phyloP scores from a whole-genome alignment of 2,888 invertebrate species.

The Thera obeliscata region DNA sequence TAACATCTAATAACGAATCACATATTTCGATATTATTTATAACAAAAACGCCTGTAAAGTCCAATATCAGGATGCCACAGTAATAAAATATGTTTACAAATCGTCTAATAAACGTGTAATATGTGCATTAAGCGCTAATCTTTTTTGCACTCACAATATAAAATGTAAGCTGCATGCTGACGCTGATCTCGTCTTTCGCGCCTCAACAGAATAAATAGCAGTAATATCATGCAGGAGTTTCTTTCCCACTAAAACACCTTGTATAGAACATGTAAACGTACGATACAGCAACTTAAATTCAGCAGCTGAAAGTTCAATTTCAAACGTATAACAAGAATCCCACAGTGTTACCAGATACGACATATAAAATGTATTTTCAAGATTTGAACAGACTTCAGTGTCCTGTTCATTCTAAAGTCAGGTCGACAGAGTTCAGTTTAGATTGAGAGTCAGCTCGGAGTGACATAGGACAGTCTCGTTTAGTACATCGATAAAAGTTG shows the following conservation, averaged over 20 bases:
- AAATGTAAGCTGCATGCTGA: constrained; percentile 65
- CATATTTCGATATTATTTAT: not conserved
- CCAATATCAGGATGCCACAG: constrained; percentile 20
- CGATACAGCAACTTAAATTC: constrained; percentile 9
- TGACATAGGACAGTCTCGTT: constrained; percentile 55
- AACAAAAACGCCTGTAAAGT: constrained; percentile 8
- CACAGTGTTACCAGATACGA: not conserved
- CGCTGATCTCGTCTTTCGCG: constrained; percentile 65
- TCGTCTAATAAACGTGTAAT: constrained; percentile 44
- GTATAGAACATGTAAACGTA: not conserved
- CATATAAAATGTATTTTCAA: not conserved
- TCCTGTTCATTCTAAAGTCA: not conserved
- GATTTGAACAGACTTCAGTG: not conserved
- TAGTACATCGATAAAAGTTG: constrained; percentile 79
- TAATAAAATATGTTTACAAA: constrained; percentile 38
- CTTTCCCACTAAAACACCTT: constrained; percentile 1
- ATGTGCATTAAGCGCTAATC: constrained; percentile 49
- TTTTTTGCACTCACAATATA: constrained; percentile 54
- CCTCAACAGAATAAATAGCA: constrained; percentile 38
- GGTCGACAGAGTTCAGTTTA: constrained; percentile 8
- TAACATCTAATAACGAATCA: not conserved
- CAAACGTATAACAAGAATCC: not conserved
- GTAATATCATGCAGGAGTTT: constrained; percentile 3
- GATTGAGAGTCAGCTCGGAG: constrained; percentile 33
- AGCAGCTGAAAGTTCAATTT: constrained; percentile 1